These are phyloP conservation scores for Drosophila anceps DNA, from an alignment of 2,888 invertebrate species.

Conservation along the genomic window DNA sequence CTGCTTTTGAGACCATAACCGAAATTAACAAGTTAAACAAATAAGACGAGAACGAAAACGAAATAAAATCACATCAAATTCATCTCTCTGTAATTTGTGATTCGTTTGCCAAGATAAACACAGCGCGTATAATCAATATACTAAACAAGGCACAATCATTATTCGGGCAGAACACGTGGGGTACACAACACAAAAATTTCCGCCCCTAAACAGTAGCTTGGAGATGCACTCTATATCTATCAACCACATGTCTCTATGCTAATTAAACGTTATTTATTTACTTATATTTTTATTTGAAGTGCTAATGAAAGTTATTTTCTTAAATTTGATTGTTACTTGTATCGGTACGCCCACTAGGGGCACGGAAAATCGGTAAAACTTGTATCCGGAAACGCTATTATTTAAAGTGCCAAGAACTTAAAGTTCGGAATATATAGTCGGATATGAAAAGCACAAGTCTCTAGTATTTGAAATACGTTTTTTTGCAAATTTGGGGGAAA, in stretches of 20 bases:
- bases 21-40: constrained; percentile 74
- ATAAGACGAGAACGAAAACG: constrained; percentile 46
- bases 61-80: constrained; percentile 54
- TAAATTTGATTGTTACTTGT: no score
- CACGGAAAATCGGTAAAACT: no score
- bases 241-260: background rate
- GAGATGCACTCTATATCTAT: background rate
- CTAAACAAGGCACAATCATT: constrained; percentile 19
- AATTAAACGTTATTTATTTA: constrained; percentile 1
- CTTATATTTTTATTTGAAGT: background rate
- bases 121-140: constrained; percentile 40
- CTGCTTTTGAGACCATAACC: constrained; percentile 64
- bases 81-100: constrained; percentile 43
- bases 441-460: no score
- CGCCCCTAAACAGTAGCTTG: background rate
- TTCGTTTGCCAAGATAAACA: constrained; percentile 40
- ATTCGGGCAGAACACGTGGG: background rate
- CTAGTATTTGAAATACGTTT: no score
- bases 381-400: no score
- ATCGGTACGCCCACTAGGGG: no score
- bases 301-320: no score
- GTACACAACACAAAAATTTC: background rate
- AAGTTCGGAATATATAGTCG: no score
- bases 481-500: no score
- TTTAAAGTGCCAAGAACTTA: no score